These are phyloP conservation scores for Pterostichus niger DNA, from an alignment of 2,888 invertebrate species.

Conservation along the genomic window DNA sequence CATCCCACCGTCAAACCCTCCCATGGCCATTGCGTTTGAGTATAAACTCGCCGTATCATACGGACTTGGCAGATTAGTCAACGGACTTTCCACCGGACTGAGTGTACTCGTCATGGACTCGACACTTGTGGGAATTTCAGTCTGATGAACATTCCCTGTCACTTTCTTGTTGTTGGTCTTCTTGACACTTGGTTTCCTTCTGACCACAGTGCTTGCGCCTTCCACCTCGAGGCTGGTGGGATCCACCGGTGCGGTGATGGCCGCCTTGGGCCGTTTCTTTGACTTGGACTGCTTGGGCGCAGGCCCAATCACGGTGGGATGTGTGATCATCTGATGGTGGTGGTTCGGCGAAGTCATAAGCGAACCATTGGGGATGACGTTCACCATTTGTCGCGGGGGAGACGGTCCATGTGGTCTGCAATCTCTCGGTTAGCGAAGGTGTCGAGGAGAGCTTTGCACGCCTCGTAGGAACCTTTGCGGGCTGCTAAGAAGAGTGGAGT, in stretches of 20 bases:
- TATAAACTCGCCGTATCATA: constrained; percentile 91
- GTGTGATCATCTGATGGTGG: constrained; percentile 87
- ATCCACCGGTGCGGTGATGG: constrained; percentile 79
- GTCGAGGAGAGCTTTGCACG: constrained; percentile 93
- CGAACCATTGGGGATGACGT: constrained; percentile 82
- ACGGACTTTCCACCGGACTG: constrained; percentile 87
- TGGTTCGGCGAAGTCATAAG: constrained; percentile 85
- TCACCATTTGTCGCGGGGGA: constrained; percentile 91
- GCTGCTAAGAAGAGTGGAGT: constrained; percentile 98
- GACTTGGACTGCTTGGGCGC: constrained; percentile 85
- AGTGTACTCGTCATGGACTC: constrained; percentile 83
- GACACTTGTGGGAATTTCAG: constrained; percentile 84
- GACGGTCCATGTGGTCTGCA: constrained; percentile 98
- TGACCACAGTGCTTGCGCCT: constrained; percentile 78
- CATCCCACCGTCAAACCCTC: constrained; percentile 72
- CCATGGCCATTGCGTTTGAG: constrained; percentile 87
- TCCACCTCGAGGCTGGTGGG: constrained; percentile 86
- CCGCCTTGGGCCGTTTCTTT: constrained; percentile 86
- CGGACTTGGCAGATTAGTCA: constrained; percentile 88
- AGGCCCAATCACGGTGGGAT: constrained; percentile 88
- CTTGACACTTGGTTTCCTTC: constrained; percentile 91
- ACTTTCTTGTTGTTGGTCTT: constrained; percentile 82
- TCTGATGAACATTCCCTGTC: constrained; percentile 77
- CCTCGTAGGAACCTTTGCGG: constrained; percentile 95
- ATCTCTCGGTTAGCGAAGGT: constrained; percentile 97